Evolutionary conservation across 2,113 vertebrate species (phyloP), one percentile per base, ranked within the genome.

Genomic region (Craseonycteris thonglongyai): DNA sequence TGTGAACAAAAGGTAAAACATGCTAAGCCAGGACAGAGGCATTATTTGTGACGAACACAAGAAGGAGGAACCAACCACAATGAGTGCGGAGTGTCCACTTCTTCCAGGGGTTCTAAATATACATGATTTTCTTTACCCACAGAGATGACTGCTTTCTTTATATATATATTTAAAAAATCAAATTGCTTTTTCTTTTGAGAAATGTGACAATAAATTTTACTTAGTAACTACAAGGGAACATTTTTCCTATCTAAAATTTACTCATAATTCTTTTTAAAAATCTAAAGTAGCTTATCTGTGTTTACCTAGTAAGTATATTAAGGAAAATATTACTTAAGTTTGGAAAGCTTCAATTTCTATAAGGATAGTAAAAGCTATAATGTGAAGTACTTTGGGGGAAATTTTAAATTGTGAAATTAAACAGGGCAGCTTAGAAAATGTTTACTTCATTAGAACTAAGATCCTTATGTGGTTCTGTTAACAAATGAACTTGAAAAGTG

Each of bases 381-480:
- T 51, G 7, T 82, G 71, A 71, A 85, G 66, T 78, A 45, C 1
- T n/a, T 7, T 83, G 21, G 33, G 16, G 14, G 22, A 83, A 80
- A 80, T 80, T 86, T 92, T 59, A 59, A 74, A 68, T 54, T 83
- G n/a, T 65, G 35, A 65, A 90, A 88, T 83, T 88, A 59, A 81
- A 54, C 30, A 95, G 59, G 68, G 47, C 1, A 45, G 61, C 4
- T 56, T 42, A 56, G 47, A 81, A 84, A 84, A 74, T n/a, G 18
- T 72, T 81, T 72, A 85, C n/a, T 47, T 84, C n/a, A 42, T 35
- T 91, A 94, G 49, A 87, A 49, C 47, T 56, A 38, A 58, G 51
- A 21, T 42, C 58, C 47, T 74, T 15, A n/a, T 28, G 45, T 21
- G 30, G 18, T 68, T 95, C 66, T 91, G 45, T 45, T 79, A 90